Base-by-base conservation (phyloP, 2,113 vertebrate genomes). In the Zeus faber region DNA sequence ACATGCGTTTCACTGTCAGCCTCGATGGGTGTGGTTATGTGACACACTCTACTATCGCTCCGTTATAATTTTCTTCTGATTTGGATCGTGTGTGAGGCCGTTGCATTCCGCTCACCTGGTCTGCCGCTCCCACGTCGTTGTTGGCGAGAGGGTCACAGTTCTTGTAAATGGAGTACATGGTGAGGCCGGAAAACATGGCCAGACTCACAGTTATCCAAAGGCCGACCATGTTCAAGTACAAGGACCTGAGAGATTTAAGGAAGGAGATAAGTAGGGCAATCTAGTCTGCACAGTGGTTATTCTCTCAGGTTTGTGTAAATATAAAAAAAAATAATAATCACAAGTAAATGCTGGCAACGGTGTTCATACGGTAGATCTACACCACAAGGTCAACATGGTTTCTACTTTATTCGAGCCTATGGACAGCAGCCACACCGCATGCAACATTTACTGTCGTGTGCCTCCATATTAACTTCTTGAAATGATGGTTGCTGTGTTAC, bases 81-180 rank as follows among this genome's bases (percentile, higher is more conserved):
- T 11, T 6, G 4, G 4, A 29, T 29, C 9, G 4, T 29, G 8
- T 29, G 4, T 9, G 4, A 29, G 4, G 4, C 27, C 9, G 8
- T 29, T 29, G 4, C 9, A 29, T 29, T 29, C 11, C 33, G 8
- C 26, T 70, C 72, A 92, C 91, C 89, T 91, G 88, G 57, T 92
- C 91, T 0, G 65, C 0, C 9, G 80, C 67, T 25, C 0, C 10
- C 6, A 92, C 52, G 43, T 88, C 82, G 2, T 58, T 50, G 3
- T 87, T 87, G 31, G 53, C 67, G 9, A 89, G 22, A 17, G 90
- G 90, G 65, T 92, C 90, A 25, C 90, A 92, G 21, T 86, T 53
- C 64, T 87, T 89, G 77, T 91, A 91, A 67, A 90, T 82, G 29
- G 91, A 92, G 69, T 70, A 92, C 90, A 91, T 90, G 20, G 82